Conservation (phyloP, 2,113 vertebrate species). For the Empidonax alnorum region DNA sequence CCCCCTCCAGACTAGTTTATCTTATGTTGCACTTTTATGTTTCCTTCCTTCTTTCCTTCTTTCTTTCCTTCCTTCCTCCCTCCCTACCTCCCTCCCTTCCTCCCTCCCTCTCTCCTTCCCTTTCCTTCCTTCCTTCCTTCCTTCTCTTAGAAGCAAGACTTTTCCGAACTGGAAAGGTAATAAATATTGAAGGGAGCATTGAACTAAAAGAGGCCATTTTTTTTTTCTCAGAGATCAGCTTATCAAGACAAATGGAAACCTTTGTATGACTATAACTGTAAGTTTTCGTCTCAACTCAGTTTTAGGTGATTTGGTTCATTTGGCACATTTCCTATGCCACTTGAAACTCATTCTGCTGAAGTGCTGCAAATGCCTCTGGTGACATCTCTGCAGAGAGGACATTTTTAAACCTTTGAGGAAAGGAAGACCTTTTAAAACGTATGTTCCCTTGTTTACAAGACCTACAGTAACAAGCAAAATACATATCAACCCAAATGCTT, state of each 20-base stretch:
- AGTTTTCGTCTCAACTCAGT: background rate
- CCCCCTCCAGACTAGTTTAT: background rate
- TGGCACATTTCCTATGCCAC: background rate
- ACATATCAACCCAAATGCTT: background rate
- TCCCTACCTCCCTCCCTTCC: no score
- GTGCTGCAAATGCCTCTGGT: background rate
- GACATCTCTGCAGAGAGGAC: background rate
- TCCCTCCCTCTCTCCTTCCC: no score
- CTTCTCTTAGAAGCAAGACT: background rate
- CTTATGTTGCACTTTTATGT: background rate
- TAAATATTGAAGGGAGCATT: background rate
- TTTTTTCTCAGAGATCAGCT: background rate
- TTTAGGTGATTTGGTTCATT: background rate
- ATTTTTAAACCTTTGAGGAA: background rate
- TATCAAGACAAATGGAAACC: background rate
- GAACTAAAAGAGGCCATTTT: background rate
- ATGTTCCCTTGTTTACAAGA: background rate
- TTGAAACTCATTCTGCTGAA: background rate
- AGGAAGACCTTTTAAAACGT: background rate
- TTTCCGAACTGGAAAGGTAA: background rate
- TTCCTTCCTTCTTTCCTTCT: no score
- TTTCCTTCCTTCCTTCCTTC: no score
- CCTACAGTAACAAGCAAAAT: background rate
- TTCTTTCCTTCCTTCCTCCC: no score
- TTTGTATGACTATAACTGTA: background rate